Conservation (phyloP, 2,113 vertebrate species). For the Anoura caudifer region DNA sequence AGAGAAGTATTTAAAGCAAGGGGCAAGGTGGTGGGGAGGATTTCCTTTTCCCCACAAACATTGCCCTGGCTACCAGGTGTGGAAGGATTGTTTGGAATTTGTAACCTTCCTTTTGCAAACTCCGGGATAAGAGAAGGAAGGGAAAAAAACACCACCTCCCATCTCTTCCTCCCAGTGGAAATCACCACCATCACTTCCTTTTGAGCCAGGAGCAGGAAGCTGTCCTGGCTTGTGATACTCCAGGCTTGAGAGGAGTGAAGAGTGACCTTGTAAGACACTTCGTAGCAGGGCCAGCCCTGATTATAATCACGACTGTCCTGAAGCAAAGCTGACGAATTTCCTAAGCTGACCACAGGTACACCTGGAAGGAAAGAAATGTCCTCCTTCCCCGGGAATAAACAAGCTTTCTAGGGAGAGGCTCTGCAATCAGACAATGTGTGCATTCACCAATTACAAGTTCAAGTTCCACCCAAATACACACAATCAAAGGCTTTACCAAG, state of each 20-base stretch:
- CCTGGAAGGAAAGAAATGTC: background rate
- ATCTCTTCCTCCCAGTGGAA: slow-evolving; percentile 55
- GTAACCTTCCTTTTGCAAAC: slow-evolving; percentile 42
- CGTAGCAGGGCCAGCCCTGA: background rate
- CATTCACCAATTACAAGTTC: slow-evolving; percentile 61
- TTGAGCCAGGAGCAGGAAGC: slow-evolving; percentile 46
- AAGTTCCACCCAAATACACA: slow-evolving; percentile 71
- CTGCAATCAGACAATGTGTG: slow-evolving; percentile 38
- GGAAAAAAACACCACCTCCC: background rate
- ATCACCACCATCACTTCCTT: slow-evolving; percentile 40
- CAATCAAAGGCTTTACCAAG: slow-evolving; percentile 64
- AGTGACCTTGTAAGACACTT: background rate
- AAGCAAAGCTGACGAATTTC: background rate
- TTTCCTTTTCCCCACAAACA: slow-evolving; percentile 51
- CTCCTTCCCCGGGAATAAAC: background rate
- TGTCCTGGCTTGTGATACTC: background rate
- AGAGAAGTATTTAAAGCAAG: background rate
- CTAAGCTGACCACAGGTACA: background rate
- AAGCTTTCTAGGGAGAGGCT: slow-evolving; percentile 60
- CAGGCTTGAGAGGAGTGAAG: background rate
- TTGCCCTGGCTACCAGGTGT: slow-evolving; percentile 43
- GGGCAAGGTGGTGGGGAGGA: background rate
- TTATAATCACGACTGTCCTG: background rate
- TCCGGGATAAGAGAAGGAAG: slow-evolving; percentile 45
- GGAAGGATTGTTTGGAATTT: slow-evolving; percentile 52